phyloP scores from a whole-genome alignment of 2,888 invertebrate species.

The Macaria liturata region DNA sequence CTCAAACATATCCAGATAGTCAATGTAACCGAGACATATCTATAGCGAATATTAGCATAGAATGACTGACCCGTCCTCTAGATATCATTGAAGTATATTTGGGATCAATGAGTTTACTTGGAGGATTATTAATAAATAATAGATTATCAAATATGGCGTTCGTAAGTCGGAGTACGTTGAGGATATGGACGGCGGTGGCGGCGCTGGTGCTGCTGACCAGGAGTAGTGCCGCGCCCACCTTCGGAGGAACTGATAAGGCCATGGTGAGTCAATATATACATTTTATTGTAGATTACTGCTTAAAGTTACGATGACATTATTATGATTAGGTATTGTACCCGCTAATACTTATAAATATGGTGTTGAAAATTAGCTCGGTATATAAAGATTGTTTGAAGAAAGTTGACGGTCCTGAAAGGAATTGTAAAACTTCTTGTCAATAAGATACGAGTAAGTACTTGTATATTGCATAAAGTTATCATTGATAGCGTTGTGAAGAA shows the following conservation, averaged over 20 bases:
- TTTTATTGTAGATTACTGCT: no score
- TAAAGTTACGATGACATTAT: no score
- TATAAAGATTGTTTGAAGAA: no score
- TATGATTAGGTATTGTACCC: no score
- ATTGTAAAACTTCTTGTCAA: no score
- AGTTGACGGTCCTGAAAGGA: no score
- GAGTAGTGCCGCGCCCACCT: constrained; percentile 71
- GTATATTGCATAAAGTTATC: no score
- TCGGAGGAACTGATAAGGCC: constrained; percentile 70
- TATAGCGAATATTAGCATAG: constrained; percentile 47
- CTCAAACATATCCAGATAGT: constrained; percentile 53
- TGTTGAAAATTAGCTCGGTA: no score
- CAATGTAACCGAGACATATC: constrained; percentile 50
- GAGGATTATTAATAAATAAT: constrained; percentile 31
- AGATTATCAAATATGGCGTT: constrained; percentile 62
- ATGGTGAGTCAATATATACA: constrained; percentile 59
- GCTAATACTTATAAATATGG: no score
- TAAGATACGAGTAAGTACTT: no score
- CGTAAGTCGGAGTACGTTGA: constrained; percentile 60
- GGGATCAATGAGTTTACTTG: constrained; percentile 63
- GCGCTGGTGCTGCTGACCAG: constrained; percentile 62
- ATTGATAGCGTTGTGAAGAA: no score
- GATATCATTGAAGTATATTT: constrained; percentile 58
- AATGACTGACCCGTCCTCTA: constrained; percentile 58
- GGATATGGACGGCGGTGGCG: constrained; percentile 61